Conservation (phyloP, 2,888 invertebrate species). For the Ectemnius lituratus region DNA sequence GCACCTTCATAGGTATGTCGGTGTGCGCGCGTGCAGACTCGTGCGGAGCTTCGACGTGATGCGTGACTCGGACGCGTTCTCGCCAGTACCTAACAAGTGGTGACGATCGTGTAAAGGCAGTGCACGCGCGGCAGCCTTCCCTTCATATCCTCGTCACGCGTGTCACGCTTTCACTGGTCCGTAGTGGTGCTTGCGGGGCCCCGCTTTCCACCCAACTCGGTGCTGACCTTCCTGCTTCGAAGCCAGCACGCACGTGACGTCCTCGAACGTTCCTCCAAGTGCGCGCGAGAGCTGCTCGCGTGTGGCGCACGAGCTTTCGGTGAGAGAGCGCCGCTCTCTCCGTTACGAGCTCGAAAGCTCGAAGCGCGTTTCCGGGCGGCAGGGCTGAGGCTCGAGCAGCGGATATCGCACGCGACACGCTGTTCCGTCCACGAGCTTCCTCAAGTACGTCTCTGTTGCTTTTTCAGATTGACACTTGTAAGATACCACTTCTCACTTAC, state of each 20-base stretch:
- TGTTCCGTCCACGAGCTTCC: neutral
- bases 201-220: neutral
- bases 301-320: conserved; percentile 17
- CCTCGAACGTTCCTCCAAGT: neutral
- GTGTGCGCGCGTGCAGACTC: conserved; percentile 33
- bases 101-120: conserved; percentile 36
- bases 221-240: neutral
- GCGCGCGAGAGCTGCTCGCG: neutral
- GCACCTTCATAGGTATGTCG: neutral
- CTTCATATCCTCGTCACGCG: no score
- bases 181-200: neutral
- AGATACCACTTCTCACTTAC: no score
- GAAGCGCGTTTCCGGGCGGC: neutral
- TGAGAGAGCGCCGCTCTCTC: no score
- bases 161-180: no score
- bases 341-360: neutral
- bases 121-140: neutral
- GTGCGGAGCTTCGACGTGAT: conserved; percentile 37
- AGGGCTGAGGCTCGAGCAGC: neutral
- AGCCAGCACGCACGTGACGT: conserved; percentile 4
- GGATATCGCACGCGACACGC: neutral
- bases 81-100: conserved; percentile 47
- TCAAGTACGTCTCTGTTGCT: conserved; percentile 3
- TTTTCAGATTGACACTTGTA: neutral
- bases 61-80: conserved; percentile 33